These are phyloP conservation scores for Euura lappo DNA, from an alignment of 1,140 invertebrate species.

Conservation along the genomic window DNA sequence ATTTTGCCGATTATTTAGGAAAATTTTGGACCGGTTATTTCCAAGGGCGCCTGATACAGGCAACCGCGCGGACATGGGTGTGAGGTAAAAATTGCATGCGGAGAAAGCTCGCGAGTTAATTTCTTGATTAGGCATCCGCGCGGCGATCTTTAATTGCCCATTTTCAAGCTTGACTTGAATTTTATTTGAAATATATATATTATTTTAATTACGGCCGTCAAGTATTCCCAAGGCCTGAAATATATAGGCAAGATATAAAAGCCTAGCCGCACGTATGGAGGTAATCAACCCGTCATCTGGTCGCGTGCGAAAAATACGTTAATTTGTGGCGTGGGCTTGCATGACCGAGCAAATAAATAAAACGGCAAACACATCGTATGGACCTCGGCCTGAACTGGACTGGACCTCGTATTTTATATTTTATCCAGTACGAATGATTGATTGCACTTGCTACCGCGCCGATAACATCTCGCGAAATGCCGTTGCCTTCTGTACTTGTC, in stretches of 20 bases:
- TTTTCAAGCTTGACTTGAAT: not conserved
- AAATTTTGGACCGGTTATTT: too few species aligned
- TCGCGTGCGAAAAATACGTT: slow-evolving; percentile 58
- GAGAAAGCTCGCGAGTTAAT: too few species aligned
- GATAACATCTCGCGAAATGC: slow-evolving; percentile 55
- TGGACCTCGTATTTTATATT: slow-evolving; percentile 47
- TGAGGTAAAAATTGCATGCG: too few species aligned
- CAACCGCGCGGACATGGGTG: too few species aligned
- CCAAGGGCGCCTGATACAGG: too few species aligned
- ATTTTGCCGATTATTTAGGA: too few species aligned
- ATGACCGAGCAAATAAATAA: slow-evolving; percentile 59
- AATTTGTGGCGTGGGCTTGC: slow-evolving; percentile 48
- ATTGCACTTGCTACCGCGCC: slow-evolving; percentile 42
- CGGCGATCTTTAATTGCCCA: not conserved
- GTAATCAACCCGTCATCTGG: slow-evolving; percentile 42
- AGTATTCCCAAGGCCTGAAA: slow-evolving; percentile 6
- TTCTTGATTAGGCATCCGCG: not conserved
- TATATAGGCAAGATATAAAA: slow-evolving; percentile 1
- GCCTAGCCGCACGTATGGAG: slow-evolving; percentile 3
- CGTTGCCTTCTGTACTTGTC: slow-evolving; percentile 47
- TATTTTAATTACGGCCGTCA: not conserved
- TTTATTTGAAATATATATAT: too few species aligned
- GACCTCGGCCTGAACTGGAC: slow-evolving; percentile 21
- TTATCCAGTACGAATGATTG: slow-evolving; percentile 58
- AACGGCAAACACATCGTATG: slow-evolving; percentile 40